Evolutionary conservation across 2,797 vertebrate species (phyloP).

Genomic region (Odontamblyopus lacepedii): DNA sequence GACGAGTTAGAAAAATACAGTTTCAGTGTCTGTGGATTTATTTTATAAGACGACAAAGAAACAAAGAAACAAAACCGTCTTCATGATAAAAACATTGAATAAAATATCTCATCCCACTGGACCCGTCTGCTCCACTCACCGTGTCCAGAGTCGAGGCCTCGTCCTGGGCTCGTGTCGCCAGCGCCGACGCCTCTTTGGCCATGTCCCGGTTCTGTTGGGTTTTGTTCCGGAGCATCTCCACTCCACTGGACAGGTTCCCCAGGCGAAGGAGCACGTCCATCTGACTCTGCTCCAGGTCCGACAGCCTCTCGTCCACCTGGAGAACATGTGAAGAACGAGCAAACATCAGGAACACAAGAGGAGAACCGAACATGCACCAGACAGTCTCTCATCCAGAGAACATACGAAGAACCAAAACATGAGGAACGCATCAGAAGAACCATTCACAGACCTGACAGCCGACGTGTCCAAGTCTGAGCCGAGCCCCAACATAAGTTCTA

Average conservation of each 20-base stretch:
- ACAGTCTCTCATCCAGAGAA: no score
- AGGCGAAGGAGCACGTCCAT: slow-evolving; percentile 74
- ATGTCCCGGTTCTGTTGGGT: slow-evolving; percentile 63
- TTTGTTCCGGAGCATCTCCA: slow-evolving; percentile 72
- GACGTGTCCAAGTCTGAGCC: no score
- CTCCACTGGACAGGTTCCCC: slow-evolving; percentile 66
- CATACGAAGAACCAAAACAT: background rate
- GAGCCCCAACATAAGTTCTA: no score
- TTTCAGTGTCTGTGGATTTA: no score
- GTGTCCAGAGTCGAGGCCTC: slow-evolving; percentile 68
- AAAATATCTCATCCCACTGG: no score
- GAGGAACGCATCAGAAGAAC: background rate
- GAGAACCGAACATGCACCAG: no score
- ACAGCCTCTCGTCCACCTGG: slow-evolving; percentile 73
- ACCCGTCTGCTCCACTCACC: slow-evolving; percentile 53
- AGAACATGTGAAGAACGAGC: background rate
- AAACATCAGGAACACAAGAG: background rate
- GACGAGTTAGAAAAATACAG: no score
- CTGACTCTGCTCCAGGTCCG: slow-evolving; percentile 73
- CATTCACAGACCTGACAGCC: no score
- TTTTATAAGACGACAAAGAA: no score
- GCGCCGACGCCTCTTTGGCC: slow-evolving; percentile 69
- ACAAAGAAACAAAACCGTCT: no score
- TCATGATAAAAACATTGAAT: no score
- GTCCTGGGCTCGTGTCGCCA: slow-evolving; percentile 67